Conservation (phyloP, 2,888 invertebrate species). For the Aquatica leii region DNA sequence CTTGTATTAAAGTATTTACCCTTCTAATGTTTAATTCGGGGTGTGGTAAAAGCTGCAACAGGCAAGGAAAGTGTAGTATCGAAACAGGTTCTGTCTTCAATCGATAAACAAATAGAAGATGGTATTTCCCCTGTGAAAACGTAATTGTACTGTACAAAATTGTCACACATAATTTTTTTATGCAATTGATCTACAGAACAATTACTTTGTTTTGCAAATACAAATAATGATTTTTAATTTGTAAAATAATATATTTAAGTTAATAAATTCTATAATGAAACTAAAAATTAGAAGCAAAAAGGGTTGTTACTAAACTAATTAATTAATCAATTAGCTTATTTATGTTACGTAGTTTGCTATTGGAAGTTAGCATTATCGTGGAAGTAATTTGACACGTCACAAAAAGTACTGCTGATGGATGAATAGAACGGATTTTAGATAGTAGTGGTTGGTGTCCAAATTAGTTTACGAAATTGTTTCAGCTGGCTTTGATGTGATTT, state of each 20-base stretch:
- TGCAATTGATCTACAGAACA: slow-evolving; percentile 27
- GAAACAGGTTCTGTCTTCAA: slow-evolving; percentile 11
- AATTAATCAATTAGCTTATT: too few relatives aligned
- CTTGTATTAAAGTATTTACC: slow-evolving; percentile 14
- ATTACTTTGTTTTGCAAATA: slow-evolving; percentile 29
- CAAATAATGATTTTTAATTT: too few relatives aligned
- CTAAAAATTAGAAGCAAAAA: too few relatives aligned
- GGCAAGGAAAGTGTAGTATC: slow-evolving; percentile 9
- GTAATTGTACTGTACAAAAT: slow-evolving; percentile 22
- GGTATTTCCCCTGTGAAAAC: slow-evolving; percentile 30
- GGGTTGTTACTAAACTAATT: too few relatives aligned
- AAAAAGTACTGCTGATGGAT: too few relatives aligned
- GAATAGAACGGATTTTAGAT: slow-evolving; percentile 37
- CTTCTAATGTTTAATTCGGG: slow-evolving; percentile 14
- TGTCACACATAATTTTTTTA: slow-evolving; percentile 28
- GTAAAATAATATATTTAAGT: too few relatives aligned
- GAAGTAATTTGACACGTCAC: too few relatives aligned
- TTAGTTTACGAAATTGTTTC: slow-evolving; percentile 45
- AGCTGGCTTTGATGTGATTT: slow-evolving; percentile 46
- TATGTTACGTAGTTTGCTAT: too few relatives aligned
- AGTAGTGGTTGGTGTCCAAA: slow-evolving; percentile 32
- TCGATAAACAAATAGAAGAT: slow-evolving; percentile 35
- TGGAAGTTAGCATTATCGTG: too few relatives aligned
- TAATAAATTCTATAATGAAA: too few relatives aligned
- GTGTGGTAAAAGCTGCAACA: slow-evolving; percentile 9